These are phyloP conservation scores for Colletes collaris DNA, from an alignment of 2,888 invertebrate genomes.

Conservation along the genomic window DNA sequence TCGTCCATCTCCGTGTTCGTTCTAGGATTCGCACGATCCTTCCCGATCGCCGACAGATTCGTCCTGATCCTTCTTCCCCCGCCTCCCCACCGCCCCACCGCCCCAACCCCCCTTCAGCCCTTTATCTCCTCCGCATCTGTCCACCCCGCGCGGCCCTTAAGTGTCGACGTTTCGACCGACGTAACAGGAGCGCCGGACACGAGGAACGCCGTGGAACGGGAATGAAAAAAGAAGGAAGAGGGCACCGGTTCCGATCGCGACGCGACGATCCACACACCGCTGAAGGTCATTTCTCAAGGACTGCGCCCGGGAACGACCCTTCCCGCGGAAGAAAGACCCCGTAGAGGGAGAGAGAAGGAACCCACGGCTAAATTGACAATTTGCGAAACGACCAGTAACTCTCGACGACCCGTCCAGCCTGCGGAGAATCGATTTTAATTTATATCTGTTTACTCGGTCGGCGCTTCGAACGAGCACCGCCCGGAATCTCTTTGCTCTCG, in stretches of 20 bases:
- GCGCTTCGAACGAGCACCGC: too few relatives aligned
- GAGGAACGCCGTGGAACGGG: constrained; percentile 46
- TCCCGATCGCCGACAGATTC: constrained; percentile 67
- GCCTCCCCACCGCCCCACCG: background rate
- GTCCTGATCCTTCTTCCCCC: constrained; percentile 54
- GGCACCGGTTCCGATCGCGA: constrained; percentile 52
- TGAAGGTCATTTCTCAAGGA: constrained; percentile 65
- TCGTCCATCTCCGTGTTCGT: constrained; percentile 72
- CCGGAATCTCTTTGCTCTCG: background rate
- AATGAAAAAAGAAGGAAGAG: constrained; percentile 47
- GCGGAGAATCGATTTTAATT: constrained; percentile 40
- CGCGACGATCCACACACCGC: constrained; percentile 40
- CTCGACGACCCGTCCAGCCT: constrained; percentile 10
- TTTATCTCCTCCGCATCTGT: constrained; percentile 53
- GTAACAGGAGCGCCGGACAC: constrained; percentile 65
- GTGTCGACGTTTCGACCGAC: constrained; percentile 66
- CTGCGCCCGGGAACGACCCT: constrained; percentile 17
- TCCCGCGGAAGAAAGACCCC: background rate
- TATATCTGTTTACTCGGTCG: constrained; percentile 21
- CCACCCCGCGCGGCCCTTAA: constrained; percentile 52
- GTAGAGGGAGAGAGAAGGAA: background rate
- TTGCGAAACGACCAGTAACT: constrained; percentile 31
- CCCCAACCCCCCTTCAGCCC: background rate
- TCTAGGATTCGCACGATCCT: constrained; percentile 74
- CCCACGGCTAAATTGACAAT: constrained; percentile 42